Evolutionary conservation across 2,888 invertebrate species (phyloP).

Genomic region (Acronicta alni): DNA sequence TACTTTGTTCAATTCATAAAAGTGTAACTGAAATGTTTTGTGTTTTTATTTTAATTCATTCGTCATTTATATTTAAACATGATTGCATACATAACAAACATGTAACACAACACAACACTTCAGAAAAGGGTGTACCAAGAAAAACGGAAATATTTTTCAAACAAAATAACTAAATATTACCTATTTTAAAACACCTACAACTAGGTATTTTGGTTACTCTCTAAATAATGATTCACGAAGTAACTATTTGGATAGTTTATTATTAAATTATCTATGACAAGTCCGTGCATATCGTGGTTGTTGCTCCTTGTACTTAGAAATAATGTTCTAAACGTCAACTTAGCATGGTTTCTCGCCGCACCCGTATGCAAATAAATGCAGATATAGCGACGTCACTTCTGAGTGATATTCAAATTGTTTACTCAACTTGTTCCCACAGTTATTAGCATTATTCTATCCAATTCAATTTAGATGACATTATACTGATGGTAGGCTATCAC

Average conservation of each 20-base stretch:
- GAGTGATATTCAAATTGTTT: slow-evolving; percentile 33
- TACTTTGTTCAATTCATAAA: slow-evolving; percentile 87
- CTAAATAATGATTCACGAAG: slow-evolving; percentile 15
- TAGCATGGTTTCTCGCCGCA: slow-evolving; percentile 35
- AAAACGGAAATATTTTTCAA: not conserved
- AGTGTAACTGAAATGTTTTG: slow-evolving; percentile 76
- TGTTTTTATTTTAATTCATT: slow-evolving; percentile 56
- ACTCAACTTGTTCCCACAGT: slow-evolving; percentile 21
- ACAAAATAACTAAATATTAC: too few species aligned
- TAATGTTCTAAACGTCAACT: slow-evolving; percentile 42
- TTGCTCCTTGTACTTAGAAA: slow-evolving; percentile 18
- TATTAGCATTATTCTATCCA: not conserved
- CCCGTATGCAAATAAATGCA: slow-evolving; percentile 46
- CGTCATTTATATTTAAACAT: too few species aligned
- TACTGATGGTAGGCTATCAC: not conserved
- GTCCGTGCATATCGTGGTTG: slow-evolving; percentile 12
- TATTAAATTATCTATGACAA: slow-evolving; percentile 10
- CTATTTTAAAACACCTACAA: too few species aligned
- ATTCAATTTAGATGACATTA: too few species aligned
- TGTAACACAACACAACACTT: too few species aligned
- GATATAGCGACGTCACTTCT: slow-evolving; percentile 33
- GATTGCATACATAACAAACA: too few species aligned
- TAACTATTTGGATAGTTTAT: slow-evolving; percentile 5
- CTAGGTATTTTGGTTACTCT: not conserved
- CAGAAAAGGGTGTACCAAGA: too few species aligned